phyloP scores from a whole-genome alignment of 2,797 vertebrate genomes.

The Mus minutoides region DNA sequence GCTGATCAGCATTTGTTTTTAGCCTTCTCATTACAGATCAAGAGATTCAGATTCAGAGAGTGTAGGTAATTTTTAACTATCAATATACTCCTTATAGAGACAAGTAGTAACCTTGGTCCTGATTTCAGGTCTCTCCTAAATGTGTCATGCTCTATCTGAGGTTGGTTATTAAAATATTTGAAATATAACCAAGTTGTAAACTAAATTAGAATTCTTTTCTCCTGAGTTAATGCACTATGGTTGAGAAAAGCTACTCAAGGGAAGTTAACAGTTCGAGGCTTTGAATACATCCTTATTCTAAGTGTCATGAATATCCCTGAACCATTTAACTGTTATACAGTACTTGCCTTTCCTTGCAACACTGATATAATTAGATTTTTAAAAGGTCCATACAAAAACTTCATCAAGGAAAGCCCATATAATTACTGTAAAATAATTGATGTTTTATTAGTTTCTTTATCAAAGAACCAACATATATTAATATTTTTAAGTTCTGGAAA shows the following conservation, averaged over 20 bases:
- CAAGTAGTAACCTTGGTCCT: neutral
- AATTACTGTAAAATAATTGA: conserved; percentile 66
- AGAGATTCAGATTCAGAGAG: neutral
- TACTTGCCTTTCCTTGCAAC: conserved; percentile 5
- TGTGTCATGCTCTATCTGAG: neutral
- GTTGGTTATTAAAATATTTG: conserved; percentile 1
- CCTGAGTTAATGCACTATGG: neutral
- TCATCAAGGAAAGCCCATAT: conserved; percentile 30
- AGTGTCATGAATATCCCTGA: neutral
- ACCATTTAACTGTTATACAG: neutral
- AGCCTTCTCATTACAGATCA: neutral
- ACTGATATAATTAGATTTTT: conserved; percentile 5
- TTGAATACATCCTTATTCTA: neutral
- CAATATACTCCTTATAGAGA: neutral
- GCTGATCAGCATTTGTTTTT: neutral
- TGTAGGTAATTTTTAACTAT: neutral
- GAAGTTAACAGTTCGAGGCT: neutral
- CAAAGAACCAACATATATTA: conserved; percentile 54
- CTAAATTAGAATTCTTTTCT: neutral
- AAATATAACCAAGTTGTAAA: neutral
- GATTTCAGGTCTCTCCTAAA: conserved; percentile 4
- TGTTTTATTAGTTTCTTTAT: conserved; percentile 51
- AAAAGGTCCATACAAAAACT: conserved; percentile 19
- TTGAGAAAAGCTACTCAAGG: neutral
- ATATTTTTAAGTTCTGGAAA: conserved; percentile 68